These are phyloP conservation scores for Bufo gargarizans DNA, from an alignment of 2,113 vertebrate species.

Conservation along the genomic window DNA sequence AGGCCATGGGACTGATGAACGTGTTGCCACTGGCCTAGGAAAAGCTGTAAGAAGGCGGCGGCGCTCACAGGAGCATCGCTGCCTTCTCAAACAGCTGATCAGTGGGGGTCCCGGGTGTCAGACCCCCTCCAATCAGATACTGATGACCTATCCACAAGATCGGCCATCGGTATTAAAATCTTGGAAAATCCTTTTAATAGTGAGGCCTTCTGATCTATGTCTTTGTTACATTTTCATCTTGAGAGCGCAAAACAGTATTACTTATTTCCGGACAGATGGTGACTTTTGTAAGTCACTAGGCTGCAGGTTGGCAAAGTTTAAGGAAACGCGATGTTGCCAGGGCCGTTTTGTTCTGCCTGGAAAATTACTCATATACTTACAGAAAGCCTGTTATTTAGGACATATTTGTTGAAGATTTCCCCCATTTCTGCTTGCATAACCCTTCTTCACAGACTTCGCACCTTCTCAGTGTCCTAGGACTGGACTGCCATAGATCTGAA, in stretches of 20 bases:
- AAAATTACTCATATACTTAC: slow-evolving; percentile 53
- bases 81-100: no score
- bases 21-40: no score
- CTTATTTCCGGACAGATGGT: slow-evolving; percentile 17
- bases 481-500: background rate
- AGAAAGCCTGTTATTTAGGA: slow-evolving; percentile 41
- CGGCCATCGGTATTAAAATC: no score
- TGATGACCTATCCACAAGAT: no score
- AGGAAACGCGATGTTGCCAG: slow-evolving; percentile 29
- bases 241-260: background rate
- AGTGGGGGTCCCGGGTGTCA: no score
- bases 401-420: background rate
- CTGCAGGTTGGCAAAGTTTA: background rate
- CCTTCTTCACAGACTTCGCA: slow-evolving; percentile 3
- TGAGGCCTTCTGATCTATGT: no score
- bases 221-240: no score
- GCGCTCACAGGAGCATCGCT: no score
- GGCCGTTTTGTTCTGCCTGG: slow-evolving; percentile 41
- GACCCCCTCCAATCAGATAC: no score
- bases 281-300: slow-evolving; percentile 8
- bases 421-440: background rate
- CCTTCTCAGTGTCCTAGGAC: background rate
- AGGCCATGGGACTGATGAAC: no score
- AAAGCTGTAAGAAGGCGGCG: no score
- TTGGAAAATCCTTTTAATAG: no score